phyloP scores from a whole-genome alignment of 1,140 invertebrate genomes.

The Drosophila micromelanica region DNA sequence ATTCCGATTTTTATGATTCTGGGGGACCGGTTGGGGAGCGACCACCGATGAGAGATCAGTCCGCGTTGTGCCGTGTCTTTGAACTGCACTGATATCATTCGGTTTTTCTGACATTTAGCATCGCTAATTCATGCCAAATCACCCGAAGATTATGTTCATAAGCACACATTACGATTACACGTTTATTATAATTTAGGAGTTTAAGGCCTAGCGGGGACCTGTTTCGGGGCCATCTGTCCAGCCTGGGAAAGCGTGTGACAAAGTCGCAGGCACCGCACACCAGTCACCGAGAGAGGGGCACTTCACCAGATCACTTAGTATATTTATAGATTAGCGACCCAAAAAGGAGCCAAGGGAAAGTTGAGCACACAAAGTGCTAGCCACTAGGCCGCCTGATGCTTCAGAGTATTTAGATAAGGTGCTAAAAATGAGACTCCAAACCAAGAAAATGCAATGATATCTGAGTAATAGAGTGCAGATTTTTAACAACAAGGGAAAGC shows the following conservation, averaged over 20 bases:
- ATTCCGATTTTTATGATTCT: slow-evolving; percentile 60
- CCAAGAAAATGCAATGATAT: slow-evolving; percentile 1
- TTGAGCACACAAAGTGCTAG: slow-evolving; percentile 32
- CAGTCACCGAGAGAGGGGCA: neutral
- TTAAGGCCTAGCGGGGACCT: slow-evolving; percentile 42
- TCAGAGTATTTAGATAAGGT: slow-evolving; percentile 29
- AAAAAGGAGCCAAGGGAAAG: slow-evolving; percentile 48
- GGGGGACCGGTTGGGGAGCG: slow-evolving; percentile 50
- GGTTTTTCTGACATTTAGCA: slow-evolving; percentile 76
- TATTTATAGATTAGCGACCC: slow-evolving; percentile 37
- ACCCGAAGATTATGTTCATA: slow-evolving; percentile 81
- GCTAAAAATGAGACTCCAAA: neutral
- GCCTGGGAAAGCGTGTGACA: slow-evolving; percentile 42
- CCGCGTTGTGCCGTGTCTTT: slow-evolving; percentile 11
- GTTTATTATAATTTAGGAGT: slow-evolving; percentile 84
- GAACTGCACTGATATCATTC: slow-evolving; percentile 65
- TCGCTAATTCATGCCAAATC: slow-evolving; percentile 82
- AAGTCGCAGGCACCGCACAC: neutral
- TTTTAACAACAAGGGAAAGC: slow-evolving; percentile 12
- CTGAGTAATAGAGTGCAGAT: slow-evolving; percentile 33
- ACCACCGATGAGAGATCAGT: slow-evolving; percentile 3
- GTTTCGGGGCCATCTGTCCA: slow-evolving; percentile 1
- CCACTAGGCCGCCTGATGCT: neutral
- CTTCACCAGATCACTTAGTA: slow-evolving; percentile 37
- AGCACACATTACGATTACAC: slow-evolving; percentile 84